Evolutionary conservation across 1,140 invertebrate genomes (phyloP), one percentile per base, ranked within the genome.

Genomic region (Caerostris darwini): DNA sequence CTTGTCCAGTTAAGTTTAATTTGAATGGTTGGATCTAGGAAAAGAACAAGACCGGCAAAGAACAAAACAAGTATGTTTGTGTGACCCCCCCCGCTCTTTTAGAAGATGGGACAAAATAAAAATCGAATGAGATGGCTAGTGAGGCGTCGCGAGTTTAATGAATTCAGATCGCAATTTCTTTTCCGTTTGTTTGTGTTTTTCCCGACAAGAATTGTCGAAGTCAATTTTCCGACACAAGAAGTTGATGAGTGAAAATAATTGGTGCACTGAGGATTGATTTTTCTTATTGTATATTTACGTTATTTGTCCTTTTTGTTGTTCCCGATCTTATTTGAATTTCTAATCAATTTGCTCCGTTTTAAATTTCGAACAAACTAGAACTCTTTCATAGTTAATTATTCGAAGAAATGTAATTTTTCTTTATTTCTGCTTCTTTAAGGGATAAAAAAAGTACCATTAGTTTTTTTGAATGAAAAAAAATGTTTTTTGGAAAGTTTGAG

Each of bases 1-100:
- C 90, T 7, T 85, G 90, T 92, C 77, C 90, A 92, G 90, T 92
- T 85, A 59, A 92, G 59, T 92, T 85, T 92, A 81, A 92, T 92
- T 92, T 85, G 54, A n/a, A 54, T 17, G 56, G 7, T 5, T 19
- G 61, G 61, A n/a, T 17, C n/a, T n/a, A n/a, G n/a, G n/a, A n/a
- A n/a, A n/a, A n/a, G n/a, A n/a, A n/a, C n/a, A n/a, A n/a, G n/a
- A n/a, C n/a, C n/a, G n/a, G n/a, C 85, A 8, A 64, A 81, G 61
- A 83, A 92, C 81, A 92, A 83, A n/a, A 58, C n/a, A 59, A 58
- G 50, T 69, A 19, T 61, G 50, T 92, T 81, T 90, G 69, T 90
- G 57, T n/a, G n/a, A n/a, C n/a, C n/a, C n/a, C n/a, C n/a, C n/a
- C n/a, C 56, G 54, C 64, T 54, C 86, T 88, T 67, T 57, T 57